Evolutionary conservation across 2,797 vertebrate species (phyloP).

Genomic region (Brotula barbata): DNA sequence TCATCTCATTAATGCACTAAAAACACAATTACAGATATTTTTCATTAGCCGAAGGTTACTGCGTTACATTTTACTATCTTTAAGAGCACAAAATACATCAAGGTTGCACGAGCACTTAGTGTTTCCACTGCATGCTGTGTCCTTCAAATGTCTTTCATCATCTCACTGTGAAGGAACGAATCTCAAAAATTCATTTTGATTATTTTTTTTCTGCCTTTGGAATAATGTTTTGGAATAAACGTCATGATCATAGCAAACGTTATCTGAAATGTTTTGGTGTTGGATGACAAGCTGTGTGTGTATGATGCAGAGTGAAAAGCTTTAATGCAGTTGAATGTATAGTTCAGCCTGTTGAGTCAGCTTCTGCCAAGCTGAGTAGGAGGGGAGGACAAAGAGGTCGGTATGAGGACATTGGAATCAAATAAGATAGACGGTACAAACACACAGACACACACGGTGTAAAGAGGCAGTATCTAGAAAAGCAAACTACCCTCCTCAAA

Average conservation of each 20-base stretch:
- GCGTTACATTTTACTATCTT: background rate
- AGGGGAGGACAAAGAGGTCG: constrained; percentile 4
- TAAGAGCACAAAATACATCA: background rate
- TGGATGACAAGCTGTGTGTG: no score
- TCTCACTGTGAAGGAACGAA: background rate
- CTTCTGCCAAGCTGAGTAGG: background rate
- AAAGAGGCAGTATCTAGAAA: no score
- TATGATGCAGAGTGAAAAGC: no score
- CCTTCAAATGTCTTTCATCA: background rate
- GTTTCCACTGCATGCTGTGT: constrained; percentile 7
- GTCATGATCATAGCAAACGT: no score
- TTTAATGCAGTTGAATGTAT: background rate
- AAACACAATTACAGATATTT: constrained; percentile 1
- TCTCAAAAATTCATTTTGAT: background rate
- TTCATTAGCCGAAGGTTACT: background rate
- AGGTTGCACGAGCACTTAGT: constrained; percentile 8
- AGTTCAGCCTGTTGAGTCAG: background rate
- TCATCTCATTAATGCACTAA: background rate
- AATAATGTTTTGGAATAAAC: no score
- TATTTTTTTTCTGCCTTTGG: no score
- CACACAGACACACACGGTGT: no score
- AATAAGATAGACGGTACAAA: no score
- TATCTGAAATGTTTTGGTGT: no score
- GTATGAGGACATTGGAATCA: background rate
- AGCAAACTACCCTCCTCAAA: no score